Base-by-base conservation (phyloP, 1,140 invertebrate genomes). In the Lethrus apterus region DNA sequence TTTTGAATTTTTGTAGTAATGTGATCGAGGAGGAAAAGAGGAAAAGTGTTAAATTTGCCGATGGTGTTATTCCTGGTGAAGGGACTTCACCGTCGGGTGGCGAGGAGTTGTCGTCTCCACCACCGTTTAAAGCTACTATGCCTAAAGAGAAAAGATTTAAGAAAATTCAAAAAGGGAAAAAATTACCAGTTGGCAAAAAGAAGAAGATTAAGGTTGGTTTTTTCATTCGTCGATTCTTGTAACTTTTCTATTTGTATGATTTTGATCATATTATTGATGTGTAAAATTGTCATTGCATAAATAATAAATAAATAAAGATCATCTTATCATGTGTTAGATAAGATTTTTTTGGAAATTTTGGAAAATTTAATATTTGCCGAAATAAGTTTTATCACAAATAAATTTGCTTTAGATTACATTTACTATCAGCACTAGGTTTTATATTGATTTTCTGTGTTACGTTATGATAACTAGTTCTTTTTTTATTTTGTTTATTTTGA, bases 31-130 rank as follows among this genome's bases (percentile, higher is more conserved):
- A n/a, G n/a, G 24, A 13, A 19, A 46, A 30, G 35, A 38, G 14
- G 20, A 63, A 80, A 52, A 66, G 59, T 7, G 79, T 81, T 0
- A 73, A 76, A 55, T 81, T 81, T 56, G 77, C 78, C 3, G 78
- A 81, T 63, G 79, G 77, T 15, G 65, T 81, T 13, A 66, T 70
- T 45, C 79, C 79, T n/a, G 79, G 79, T 0, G 76, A 79, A 52
- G 79, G 79, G 0, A 80, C 78, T 1, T 79, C 76, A 50, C 74
- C 76, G 0, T 79, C 76, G 20, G 78, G 74, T 8, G 76, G 76
- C 2, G 78, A 81, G 55, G 78, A 80, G 40, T 70, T 80, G 56
- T 70, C 73, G 4, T 80, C 78, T 2, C 77, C 79, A 10, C 78
- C 78, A n/a, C 78, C 77, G 11, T 70, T 73, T 0, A 52, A 58